Base-by-base conservation (phyloP, 2,888 invertebrate species). In the Drosophila crucigera region DNA sequence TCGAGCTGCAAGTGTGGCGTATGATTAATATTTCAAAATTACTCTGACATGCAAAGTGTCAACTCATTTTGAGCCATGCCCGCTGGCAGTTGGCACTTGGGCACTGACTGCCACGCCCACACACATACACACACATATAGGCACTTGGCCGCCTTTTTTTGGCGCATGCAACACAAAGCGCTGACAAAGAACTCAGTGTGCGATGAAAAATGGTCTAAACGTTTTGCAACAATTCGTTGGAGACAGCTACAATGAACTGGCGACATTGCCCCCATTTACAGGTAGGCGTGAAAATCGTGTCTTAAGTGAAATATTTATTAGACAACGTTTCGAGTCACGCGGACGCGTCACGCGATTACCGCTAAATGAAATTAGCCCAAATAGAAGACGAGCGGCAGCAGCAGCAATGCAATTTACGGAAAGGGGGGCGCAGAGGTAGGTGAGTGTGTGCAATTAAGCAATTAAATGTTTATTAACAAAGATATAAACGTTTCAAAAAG, bases 281-380 rank as follows among this genome's bases (percentile, higher is more conserved):
- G 65, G 87, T 85, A 90, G 85, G 85, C 85, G 85, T 85, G 76
- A 90, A 90, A 85, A 86, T 83, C 76, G 89, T 88, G 85, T 75
- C 87, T 76, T 91, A 87, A 87, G 85, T 91, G 90, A 87, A 91
- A 87, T 90, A 87, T 91, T 87, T 87, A 87, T 91, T 90, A 91
- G 90, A 85, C 76, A 66, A 72, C 73, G 69, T 73, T 67, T 60
- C 73, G 59, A 91, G 90, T 82, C 91, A 87, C 87, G 86, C 91
- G 91, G 76, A 71, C 50, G 55, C 58, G 68, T 62, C 84, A 84
- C 90, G 84, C 84, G 90, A 84, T 90, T 76, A 76, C 72, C 16
- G 33, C 54, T 52, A 85, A 88, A 61, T 90, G 80, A 80, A 89
- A 85, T 84, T 76, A 82, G 47, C 58, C 37, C 55, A 14, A 39